Percentiles rank a stretch among this genome's conserved stretches.
Conservation (phyloP, 2,797 vertebrate genomes). For the Simalia tracyae region DNA sequence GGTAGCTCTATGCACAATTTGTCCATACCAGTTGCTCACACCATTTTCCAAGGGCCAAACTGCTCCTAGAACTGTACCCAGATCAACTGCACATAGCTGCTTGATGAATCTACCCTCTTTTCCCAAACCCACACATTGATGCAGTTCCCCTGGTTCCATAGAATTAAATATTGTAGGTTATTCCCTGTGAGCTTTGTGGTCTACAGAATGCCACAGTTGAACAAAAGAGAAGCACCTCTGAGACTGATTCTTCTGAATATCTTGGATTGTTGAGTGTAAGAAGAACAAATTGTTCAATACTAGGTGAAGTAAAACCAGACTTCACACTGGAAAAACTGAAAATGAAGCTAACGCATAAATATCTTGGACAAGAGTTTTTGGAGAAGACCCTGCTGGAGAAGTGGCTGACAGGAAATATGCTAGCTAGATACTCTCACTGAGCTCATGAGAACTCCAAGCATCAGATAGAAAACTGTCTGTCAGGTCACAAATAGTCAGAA, state of each 20-base stretch:
- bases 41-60: not conserved
- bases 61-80: not conserved
- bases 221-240: not conserved
- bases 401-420: not conserved
- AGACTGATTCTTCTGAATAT: not conserved
- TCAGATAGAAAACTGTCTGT: not conserved
- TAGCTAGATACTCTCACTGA: not conserved
- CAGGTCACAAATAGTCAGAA: not conserved
- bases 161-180: not conserved
- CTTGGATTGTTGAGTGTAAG: not conserved
- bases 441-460: not conserved
- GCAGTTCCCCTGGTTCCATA: not conserved
- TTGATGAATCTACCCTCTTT: not conserved
- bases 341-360: not conserved
- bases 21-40: not conserved
- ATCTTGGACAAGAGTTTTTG: not conserved
- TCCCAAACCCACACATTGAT: not conserved
- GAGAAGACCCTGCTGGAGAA: not conserved
- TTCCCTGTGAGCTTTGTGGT: not conserved
- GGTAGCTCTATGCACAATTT: not conserved
- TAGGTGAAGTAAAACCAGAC: not conserved
- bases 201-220: not conserved
- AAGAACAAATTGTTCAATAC: not conserved
- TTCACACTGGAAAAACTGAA: not conserved
- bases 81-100: not conserved